Percentiles rank a stretch among this genome's conserved stretches.
These are phyloP conservation scores for Aptenodytes patagonicus DNA, from an alignment of 2,113 vertebrate species.

Conservation along the genomic window DNA sequence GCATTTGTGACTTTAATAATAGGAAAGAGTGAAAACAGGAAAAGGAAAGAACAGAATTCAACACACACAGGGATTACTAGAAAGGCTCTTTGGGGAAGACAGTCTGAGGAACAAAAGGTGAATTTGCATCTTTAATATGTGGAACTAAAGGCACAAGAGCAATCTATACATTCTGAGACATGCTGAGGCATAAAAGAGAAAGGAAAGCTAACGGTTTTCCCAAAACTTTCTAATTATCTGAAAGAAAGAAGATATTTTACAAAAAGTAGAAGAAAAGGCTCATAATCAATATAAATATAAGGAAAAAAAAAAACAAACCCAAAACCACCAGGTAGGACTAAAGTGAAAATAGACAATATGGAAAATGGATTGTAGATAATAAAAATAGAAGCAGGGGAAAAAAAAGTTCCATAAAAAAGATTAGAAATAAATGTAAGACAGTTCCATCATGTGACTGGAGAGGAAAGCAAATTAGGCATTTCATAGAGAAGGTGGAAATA, in stretches of 20 bases:
- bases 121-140: neutral
- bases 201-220: neutral
- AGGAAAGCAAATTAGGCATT: neutral
- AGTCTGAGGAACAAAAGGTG: neutral
- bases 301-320: neutral
- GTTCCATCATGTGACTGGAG: neutral
- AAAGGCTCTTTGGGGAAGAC: neutral
- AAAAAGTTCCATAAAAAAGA: neutral
- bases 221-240: neutral
- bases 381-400: neutral
- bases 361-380: neutral
- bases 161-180: neutral
- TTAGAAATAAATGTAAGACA: neutral
- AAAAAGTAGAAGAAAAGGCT: neutral
- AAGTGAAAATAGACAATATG: neutral
- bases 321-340: neutral
- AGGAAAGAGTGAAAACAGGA: neutral
- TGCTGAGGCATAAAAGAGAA: neutral
- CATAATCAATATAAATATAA: neutral
- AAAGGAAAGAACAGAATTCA: neutral
- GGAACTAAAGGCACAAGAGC: neutral
- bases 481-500: neutral
- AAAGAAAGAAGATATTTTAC: neutral
- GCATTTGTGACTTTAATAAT: neutral
- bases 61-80: neutral